Conservation (phyloP, 1,140 invertebrate species). For the Cyclargus thomasi region DNA sequence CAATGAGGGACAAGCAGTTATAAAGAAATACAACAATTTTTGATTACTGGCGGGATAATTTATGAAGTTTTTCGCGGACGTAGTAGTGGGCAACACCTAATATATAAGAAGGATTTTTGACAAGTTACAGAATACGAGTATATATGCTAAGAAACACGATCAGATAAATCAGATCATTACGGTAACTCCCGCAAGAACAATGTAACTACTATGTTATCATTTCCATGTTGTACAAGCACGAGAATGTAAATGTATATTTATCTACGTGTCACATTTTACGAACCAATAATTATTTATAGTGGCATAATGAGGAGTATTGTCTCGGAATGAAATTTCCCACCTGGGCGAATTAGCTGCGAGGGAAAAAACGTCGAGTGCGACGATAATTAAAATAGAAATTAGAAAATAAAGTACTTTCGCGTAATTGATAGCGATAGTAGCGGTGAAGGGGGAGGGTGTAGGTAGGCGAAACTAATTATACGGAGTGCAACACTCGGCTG, state of each 20-base stretch:
- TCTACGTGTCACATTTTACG: background rate
- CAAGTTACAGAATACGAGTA: background rate
- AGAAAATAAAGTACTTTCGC: slow-evolving; percentile 51
- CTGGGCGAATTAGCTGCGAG: slow-evolving; percentile 7
- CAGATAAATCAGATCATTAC: background rate
- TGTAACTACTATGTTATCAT: background rate
- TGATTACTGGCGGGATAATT: no score
- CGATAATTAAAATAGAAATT: slow-evolving; percentile 37
- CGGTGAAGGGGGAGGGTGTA: slow-evolving; percentile 32
- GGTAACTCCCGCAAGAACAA: background rate
- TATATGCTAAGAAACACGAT: background rate
- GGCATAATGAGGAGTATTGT: background rate
- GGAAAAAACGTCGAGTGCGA: background rate
- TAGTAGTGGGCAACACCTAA: background rate
- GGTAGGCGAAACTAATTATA: slow-evolving; percentile 48
- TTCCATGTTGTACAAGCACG: background rate
- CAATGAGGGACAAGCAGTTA: no score
- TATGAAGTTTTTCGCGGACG: no score
- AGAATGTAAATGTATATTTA: background rate
- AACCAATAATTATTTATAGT: slow-evolving; percentile 1
- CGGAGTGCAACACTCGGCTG: slow-evolving; percentile 33
- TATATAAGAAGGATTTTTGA: background rate
- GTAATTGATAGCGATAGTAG: slow-evolving; percentile 40
- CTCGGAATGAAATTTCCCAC: background rate
- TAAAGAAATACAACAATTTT: no score